Conservation (phyloP, 2,113 vertebrate species). For the Loxodonta africana region DNA sequence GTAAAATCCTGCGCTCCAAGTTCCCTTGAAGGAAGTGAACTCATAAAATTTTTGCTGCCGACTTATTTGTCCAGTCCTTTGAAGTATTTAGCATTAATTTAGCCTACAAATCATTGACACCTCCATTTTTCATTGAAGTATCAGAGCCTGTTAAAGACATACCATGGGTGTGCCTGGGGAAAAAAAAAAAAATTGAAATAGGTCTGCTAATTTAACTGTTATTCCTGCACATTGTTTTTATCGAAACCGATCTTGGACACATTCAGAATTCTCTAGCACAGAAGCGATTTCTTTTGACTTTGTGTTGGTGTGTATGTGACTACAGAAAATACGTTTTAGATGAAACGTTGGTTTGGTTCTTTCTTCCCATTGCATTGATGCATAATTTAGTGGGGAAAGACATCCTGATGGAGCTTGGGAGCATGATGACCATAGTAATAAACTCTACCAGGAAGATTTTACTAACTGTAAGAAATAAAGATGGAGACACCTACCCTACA, state of each 20-base stretch:
- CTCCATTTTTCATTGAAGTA: constrained; percentile 87
- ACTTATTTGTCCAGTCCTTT: constrained; percentile 90
- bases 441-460: neutral
- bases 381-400: neutral
- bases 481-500: neutral
- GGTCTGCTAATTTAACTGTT: constrained; percentile 78
- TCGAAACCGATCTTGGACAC: neutral
- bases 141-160: constrained; percentile 85
- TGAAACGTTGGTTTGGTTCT: neutral
- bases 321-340: constrained; percentile 42
- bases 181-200: constrained; percentile 68
- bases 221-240: neutral
- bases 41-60: constrained; percentile 89
- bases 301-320: neutral
- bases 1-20: constrained; percentile 88
- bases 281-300: neutral
- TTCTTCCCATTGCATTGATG: neutral
- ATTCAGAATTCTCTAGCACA: neutral
- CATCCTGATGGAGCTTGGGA: neutral
- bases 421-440: neutral
- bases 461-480: constrained; percentile 31
- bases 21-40: constrained; percentile 89
- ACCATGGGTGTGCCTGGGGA: constrained; percentile 26
- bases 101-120: constrained; percentile 87
- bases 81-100: constrained; percentile 90